Evolutionary conservation across 2,113 vertebrate genomes (phyloP).

Genomic region (Merops nubicus): DNA sequence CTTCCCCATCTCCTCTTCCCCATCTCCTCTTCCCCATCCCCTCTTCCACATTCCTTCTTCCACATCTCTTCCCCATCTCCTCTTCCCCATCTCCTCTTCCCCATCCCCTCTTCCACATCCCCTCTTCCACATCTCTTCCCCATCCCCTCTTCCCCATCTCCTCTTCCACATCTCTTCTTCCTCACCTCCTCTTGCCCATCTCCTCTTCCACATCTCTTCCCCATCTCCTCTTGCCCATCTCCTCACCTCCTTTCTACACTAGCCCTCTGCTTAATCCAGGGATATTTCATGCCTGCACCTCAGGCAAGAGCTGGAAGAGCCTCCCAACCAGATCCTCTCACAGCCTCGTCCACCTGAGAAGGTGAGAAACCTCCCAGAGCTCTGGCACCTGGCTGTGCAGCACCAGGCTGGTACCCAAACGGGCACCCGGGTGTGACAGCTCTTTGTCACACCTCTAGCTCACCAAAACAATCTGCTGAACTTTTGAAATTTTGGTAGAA

Average conservation of each 20-base stretch:
- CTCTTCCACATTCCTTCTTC: background rate
- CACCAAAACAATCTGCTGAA: background rate
- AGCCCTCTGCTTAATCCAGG: background rate
- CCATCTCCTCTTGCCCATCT: background rate
- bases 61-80: background rate
- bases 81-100: background rate
- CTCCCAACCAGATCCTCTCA: background rate
- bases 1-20: background rate
- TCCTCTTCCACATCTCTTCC: background rate
- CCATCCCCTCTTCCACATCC: background rate
- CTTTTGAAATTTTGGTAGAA: background rate
- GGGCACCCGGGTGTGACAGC: background rate
- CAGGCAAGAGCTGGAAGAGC: background rate
- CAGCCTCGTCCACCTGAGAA: background rate
- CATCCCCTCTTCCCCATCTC: background rate
- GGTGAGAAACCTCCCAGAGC: background rate
- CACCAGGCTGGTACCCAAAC: background rate
- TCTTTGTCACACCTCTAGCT: background rate
- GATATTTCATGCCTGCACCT: fast-evolving
- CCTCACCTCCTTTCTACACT: background rate
- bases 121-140: background rate
- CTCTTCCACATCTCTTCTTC: background rate
- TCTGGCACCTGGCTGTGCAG: background rate
- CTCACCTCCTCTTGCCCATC: background rate
- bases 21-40: background rate